These are phyloP conservation scores for Gallinago paraguaiae DNA, from an alignment of 2,113 vertebrate genomes.

Conservation along the genomic window DNA sequence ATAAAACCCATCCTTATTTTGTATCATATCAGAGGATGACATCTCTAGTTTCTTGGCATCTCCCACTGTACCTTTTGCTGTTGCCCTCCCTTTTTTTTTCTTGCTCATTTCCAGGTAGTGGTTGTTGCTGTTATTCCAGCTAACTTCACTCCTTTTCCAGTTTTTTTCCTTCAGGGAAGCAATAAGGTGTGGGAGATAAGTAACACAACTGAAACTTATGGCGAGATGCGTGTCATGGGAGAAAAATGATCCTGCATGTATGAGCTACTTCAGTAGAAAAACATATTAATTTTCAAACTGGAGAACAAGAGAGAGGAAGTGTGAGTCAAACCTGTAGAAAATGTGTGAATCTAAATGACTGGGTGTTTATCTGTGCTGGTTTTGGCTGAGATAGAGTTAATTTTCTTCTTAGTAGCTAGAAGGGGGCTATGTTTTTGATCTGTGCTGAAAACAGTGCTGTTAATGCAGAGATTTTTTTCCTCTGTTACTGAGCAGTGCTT, in stretches of 20 bases:
- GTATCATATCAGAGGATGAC: background rate
- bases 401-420: background rate
- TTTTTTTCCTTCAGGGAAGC: background rate
- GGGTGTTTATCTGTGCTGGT: background rate
- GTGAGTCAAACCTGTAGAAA: conserved; percentile 6
- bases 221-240: background rate
- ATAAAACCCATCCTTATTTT: background rate
- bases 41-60: background rate
- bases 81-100: background rate
- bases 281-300: conserved; percentile 8
- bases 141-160: background rate
- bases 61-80: background rate
- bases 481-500: background rate
- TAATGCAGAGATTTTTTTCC: background rate
- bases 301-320: background rate
- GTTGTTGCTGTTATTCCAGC: background rate
- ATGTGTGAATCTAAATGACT: conserved; percentile 13
- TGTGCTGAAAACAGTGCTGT: background rate
- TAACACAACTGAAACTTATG: background rate
- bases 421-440: background rate
- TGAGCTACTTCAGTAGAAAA: background rate
- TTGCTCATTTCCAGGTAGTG: background rate
- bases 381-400: background rate
- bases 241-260: background rate
- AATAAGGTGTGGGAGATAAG: background rate